Evolutionary conservation across 2,888 invertebrate genomes (phyloP).

Genomic region (Aspidapion aeneum): DNA sequence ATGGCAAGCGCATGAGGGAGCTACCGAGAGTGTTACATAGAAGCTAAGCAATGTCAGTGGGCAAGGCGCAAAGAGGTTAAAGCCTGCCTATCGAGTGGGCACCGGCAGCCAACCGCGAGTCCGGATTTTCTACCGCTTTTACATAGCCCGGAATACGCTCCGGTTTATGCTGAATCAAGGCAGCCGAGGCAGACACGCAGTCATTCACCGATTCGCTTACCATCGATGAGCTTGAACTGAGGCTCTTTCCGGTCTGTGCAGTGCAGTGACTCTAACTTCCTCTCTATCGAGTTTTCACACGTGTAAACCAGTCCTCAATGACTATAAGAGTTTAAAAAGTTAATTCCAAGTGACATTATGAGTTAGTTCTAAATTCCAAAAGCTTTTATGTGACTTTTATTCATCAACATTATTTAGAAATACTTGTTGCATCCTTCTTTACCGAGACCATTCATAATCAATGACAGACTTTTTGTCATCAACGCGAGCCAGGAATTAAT

Average conservation of each 20-base stretch:
- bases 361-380: too few relatives aligned
- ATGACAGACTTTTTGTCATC: too few relatives aligned
- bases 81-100: conserved; percentile 47
- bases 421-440: too few relatives aligned
- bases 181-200: conserved; percentile 43
- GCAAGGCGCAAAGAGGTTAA: conserved; percentile 44
- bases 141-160: conserved; percentile 28
- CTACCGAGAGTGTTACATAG: conserved; percentile 14
- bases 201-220: conserved; percentile 50
- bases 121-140: conserved; percentile 16
- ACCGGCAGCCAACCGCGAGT: conserved; percentile 46
- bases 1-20: not conserved
- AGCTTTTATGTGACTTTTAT: too few relatives aligned
- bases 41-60: conserved; percentile 45
- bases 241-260: conserved; percentile 6
- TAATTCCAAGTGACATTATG: too few relatives aligned
- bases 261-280: conserved; percentile 5
- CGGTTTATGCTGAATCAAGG: conserved; percentile 38
- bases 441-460: too few relatives aligned
- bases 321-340: not conserved
- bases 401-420: too few relatives aligned
- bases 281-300: too few relatives aligned
- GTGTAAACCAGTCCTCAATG: not conserved
- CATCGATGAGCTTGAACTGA: conserved; percentile 40
- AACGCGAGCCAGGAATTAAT: too few relatives aligned